Conservation (phyloP, 1,140 invertebrate genomes). For the Panagrolaimus sp. region DNA sequence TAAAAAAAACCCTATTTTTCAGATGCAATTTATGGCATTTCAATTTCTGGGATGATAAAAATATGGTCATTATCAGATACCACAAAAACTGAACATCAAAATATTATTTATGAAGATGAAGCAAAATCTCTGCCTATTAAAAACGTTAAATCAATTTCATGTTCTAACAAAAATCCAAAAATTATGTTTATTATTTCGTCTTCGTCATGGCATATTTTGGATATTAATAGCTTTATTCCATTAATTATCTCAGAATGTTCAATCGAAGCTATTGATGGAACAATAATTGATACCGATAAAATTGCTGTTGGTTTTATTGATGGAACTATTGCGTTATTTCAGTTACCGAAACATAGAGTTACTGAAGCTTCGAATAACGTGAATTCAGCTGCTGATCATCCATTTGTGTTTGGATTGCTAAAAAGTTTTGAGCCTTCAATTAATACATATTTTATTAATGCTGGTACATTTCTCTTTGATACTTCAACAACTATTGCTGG, state of each 20-base stretch:
- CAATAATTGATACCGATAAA: slow-evolving; percentile 68
- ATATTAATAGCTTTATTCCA: slow-evolving; percentile 80
- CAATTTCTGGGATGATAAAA: slow-evolving; percentile 92
- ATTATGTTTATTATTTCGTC: slow-evolving; percentile 92
- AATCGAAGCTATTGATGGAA: slow-evolving; percentile 69
- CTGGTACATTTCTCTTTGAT: slow-evolving; percentile 48
- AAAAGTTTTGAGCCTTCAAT: slow-evolving; percentile 29
- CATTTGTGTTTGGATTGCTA: slow-evolving; percentile 53
- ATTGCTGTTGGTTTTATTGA: slow-evolving; percentile 53
- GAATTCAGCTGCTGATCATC: too few relatives aligned
- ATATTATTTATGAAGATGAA: slow-evolving; percentile 81
- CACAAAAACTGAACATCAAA: slow-evolving; percentile 67
- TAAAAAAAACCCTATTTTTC: slow-evolving; percentile 21
- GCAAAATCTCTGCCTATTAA: slow-evolving; percentile 90
- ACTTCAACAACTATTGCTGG: slow-evolving; percentile 17
- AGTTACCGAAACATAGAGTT: slow-evolving; percentile 48
- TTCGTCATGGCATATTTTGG: slow-evolving; percentile 91
- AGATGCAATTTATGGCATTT: slow-evolving; percentile 89
- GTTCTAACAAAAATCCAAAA: slow-evolving; percentile 87
- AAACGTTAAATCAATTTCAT: slow-evolving; percentile 84
- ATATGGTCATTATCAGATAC: slow-evolving; percentile 87
- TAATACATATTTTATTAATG: too few relatives aligned
- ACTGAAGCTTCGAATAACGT: slow-evolving; percentile 30
- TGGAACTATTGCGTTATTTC: slow-evolving; percentile 50
- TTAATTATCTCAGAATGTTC: slow-evolving; percentile 68